A percentile compares a stretch with the other conserved stretches of the same genome.
These are phyloP conservation scores for Aphyosemion australe DNA, from an alignment of 2,113 vertebrate species.

Conservation along the genomic window DNA sequence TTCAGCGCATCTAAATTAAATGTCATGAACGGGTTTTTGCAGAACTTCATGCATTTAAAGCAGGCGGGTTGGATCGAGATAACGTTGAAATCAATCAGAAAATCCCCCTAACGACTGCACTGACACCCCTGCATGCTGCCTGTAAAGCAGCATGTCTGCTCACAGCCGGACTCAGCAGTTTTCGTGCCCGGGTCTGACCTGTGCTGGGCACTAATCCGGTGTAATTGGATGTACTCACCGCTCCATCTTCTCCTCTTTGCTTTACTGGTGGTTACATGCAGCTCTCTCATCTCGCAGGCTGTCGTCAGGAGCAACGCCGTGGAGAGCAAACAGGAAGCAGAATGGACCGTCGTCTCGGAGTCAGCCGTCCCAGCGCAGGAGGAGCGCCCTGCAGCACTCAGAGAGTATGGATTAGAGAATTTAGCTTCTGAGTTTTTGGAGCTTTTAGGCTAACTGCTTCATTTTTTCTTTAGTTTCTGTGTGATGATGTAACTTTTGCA, in stretches of 20 bases:
- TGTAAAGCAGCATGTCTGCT: constrained; percentile 14
- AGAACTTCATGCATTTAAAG: too few relatives aligned
- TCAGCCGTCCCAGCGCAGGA: constrained; percentile 13
- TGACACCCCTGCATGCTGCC: not conserved
- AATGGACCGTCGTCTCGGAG: constrained; percentile 55
- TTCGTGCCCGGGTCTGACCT: constrained; percentile 39
- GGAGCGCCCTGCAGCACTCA: constrained; percentile 16
- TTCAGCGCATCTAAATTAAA: too few relatives aligned
- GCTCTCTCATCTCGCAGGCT: constrained; percentile 46
- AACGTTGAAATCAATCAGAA: too few relatives aligned
- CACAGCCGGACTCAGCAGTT: constrained; percentile 12
- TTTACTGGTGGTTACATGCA: constrained; percentile 22
- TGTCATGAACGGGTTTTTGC: too few relatives aligned
- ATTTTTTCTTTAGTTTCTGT: too few relatives aligned
- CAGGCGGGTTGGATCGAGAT: too few relatives aligned
- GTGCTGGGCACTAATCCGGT: constrained; percentile 58
- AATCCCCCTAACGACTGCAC: too few relatives aligned
- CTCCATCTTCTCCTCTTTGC: constrained; percentile 30
- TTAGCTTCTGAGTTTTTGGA: not conserved
- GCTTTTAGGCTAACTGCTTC: not conserved
- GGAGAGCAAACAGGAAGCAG: constrained; percentile 59
- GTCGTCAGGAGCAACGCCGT: constrained; percentile 50
- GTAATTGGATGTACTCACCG: constrained; percentile 59
- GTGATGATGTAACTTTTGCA: too few relatives aligned
- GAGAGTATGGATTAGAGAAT: constrained; percentile 40